Evolutionary conservation across 2,113 vertebrate species (phyloP).

Genomic region (Petroica traversi): DNA sequence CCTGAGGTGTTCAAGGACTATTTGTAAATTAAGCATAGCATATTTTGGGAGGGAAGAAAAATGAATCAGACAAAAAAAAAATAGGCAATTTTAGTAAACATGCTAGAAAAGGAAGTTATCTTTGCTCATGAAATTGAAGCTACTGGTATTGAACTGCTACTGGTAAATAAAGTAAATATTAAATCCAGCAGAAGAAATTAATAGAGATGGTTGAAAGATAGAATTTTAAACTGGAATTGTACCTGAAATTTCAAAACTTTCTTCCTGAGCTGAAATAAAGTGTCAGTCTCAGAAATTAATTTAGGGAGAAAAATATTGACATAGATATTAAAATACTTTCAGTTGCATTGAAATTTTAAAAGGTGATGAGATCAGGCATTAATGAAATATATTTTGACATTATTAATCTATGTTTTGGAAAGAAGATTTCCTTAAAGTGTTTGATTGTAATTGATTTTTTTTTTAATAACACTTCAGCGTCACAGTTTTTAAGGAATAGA

Average conservation of each 20-base stretch:
- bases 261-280: background rate
- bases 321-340: background rate
- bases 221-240: background rate
- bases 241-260: background rate
- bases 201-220: background rate
- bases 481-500: background rate
- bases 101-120: background rate
- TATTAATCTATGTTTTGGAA: background rate
- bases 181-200: background rate
- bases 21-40: background rate
- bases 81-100: background rate
- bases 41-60: background rate
- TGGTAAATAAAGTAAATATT: background rate
- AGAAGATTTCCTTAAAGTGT: background rate
- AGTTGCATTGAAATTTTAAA: background rate
- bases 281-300: background rate
- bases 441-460: background rate
- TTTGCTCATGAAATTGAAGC: background rate
- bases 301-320: background rate
- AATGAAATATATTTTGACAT: background rate
- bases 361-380: background rate
- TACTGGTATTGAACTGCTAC: background rate
- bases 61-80: background rate
- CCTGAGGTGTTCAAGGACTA: background rate
- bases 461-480: background rate